Evolutionary conservation across 2,797 vertebrate species (phyloP).

Genomic region (Thalassophryne amazonica): DNA sequence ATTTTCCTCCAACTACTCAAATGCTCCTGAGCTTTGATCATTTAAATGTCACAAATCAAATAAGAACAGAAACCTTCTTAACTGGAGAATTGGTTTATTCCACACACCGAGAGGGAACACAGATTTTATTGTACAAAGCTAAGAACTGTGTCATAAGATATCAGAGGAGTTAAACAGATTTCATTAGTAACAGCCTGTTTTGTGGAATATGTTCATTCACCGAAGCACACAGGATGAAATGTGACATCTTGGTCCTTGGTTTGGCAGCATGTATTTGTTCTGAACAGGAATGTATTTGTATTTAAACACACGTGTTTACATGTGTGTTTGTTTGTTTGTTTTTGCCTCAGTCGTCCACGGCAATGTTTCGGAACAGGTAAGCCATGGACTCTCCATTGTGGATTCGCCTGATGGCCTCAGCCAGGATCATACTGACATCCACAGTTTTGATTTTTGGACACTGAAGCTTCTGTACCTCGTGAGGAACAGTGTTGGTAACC

Average conservation of each 20-base stretch:
- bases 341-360: conserved; percentile 88
- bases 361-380: conserved; percentile 93
- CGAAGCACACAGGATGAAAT: conserved; percentile 14
- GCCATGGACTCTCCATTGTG: conserved; percentile 97
- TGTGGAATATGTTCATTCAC: neutral
- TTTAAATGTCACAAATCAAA: conserved; percentile 2
- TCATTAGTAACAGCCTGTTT: conserved; percentile 4
- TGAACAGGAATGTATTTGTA: conserved; percentile 11
- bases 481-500: conserved; percentile 93
- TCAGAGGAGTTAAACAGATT: conserved; percentile 6
- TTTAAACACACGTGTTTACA: neutral
- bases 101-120: neutral
- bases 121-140: no score
- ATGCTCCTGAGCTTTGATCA: neutral
- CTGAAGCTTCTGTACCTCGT: conserved; percentile 94
- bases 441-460: conserved; percentile 96
- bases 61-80: neutral
- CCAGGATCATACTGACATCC: conserved; percentile 94
- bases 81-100: conserved; percentile 47
- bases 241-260: conserved; percentile 16
- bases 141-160: neutral
- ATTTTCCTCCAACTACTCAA: neutral
- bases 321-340: neutral
- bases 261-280: neutral
- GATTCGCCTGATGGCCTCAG: conserved; percentile 90